Percentiles rank a stretch among this genome's conserved stretches.
Evolutionary conservation across 2,113 vertebrate genomes (phyloP).

Genomic region (Nettapus auritus): DNA sequence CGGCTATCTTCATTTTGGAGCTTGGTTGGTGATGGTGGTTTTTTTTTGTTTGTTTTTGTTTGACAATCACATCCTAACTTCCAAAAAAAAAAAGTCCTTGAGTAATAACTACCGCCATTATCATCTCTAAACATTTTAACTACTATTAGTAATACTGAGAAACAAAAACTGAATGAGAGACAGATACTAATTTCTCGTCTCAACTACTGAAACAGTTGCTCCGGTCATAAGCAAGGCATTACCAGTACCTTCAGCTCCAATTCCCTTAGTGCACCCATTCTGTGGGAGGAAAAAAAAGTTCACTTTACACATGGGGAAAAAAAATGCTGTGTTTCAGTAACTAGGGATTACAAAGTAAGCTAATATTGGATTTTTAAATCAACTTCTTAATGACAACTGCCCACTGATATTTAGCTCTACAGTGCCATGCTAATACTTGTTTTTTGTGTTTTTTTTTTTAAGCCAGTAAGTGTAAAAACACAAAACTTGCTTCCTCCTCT

Average conservation of each 20-base stretch:
- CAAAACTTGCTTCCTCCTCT: not conserved
- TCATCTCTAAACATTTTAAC: not conserved
- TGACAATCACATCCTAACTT: not conserved
- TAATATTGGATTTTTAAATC: rapidly evolving
- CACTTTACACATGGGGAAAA: not conserved
- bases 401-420: not conserved
- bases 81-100: not conserved
- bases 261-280: not conserved
- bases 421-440: not conserved
- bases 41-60: not conserved
- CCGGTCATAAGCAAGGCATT: not conserved
- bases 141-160: not conserved
- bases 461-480: not conserved
- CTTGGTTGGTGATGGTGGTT: not conserved
- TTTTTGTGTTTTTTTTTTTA: not conserved
- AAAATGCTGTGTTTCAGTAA: not conserved
- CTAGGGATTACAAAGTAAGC: not conserved
- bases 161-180: not conserved
- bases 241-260: not conserved
- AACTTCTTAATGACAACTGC: not conserved
- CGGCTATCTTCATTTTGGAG: not conserved
- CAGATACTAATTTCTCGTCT: not conserved
- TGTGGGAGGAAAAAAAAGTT: not conserved
- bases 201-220: not conserved
- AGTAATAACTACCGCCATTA: not conserved